A percentile compares a stretch with the other conserved stretches of the same genome.
Evolutionary conservation across 2,888 invertebrate genomes (phyloP).

Genomic region (Leucophenga montana): DNA sequence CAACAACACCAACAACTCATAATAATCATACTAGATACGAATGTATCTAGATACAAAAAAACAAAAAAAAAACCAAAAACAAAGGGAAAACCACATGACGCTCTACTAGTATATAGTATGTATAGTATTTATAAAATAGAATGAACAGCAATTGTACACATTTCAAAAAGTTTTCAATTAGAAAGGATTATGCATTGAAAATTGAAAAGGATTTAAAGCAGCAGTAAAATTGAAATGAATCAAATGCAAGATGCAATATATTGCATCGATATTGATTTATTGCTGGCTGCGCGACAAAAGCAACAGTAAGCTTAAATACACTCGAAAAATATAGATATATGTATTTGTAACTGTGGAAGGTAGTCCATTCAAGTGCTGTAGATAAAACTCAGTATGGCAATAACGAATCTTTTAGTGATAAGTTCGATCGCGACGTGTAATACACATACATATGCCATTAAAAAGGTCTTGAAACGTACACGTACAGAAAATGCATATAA

Average conservation of each 20-base stretch:
- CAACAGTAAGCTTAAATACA: constrained; percentile 53
- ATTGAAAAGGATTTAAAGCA: constrained; percentile 62
- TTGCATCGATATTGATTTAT: constrained; percentile 63
- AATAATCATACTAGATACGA: constrained; percentile 30
- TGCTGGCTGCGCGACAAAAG: constrained; percentile 40
- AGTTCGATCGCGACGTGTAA: too few species aligned
- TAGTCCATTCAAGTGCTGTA: too few species aligned
- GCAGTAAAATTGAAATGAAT: constrained; percentile 60
- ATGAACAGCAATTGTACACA: constrained; percentile 20
- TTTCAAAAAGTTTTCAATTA: constrained; percentile 62
- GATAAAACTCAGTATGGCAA: too few species aligned
- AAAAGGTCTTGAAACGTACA: too few species aligned
- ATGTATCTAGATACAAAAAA: constrained; percentile 2
- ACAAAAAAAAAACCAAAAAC: too few species aligned
- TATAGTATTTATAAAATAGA: neutral
- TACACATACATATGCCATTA: too few species aligned
- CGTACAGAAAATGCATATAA: too few species aligned
- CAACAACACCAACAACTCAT: too few species aligned
- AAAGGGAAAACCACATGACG: too few species aligned
- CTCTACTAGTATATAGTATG: neutral
- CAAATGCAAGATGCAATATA: constrained; percentile 45
- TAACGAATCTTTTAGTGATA: too few species aligned
- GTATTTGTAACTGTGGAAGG: too few species aligned
- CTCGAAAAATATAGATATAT: neutral
- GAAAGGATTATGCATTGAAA: constrained; percentile 61